phyloP scores from a whole-genome alignment of 2,797 vertebrate genomes.

The Acomys russatus region DNA sequence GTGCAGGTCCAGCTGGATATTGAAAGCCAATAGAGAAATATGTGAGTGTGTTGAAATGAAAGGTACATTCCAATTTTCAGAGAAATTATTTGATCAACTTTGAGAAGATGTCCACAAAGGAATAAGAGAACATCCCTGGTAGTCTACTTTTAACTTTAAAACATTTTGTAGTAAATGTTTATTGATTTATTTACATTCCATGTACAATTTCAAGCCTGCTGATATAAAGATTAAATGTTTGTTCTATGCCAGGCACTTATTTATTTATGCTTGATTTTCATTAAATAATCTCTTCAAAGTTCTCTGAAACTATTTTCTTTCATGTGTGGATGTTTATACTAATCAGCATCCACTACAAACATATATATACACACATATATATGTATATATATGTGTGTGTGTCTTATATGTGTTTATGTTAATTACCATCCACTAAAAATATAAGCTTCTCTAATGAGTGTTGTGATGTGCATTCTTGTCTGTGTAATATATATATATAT shows the following conservation, averaged over 20 bases:
- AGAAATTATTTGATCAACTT: neutral
- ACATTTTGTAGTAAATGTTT: neutral
- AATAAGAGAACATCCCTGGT: neutral
- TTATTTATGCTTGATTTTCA: neutral
- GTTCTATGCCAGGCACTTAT: neutral
- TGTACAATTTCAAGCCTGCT: neutral
- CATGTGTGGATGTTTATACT: neutral
- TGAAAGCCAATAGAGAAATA: conserved; percentile 2
- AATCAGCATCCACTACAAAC: too few species aligned
- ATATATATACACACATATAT: too few species aligned
- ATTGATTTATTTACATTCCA: neutral
- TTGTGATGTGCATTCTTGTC: neutral
- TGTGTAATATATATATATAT: neutral
- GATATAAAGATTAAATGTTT: neutral
- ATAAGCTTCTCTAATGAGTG: neutral
- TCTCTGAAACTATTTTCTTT: neutral
- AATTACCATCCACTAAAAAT: too few species aligned
- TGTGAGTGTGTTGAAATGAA: neutral
- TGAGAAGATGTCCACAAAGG: neutral
- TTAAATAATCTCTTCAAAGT: neutral
- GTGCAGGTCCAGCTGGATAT: neutral
- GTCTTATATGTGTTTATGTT: too few species aligned
- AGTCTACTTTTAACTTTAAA: neutral
- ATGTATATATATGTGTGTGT: neutral
- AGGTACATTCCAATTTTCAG: neutral